Percentiles rank a stretch among this genome's conserved stretches.
Conservation (phyloP, 2,888 invertebrate species). For the Brachyptera putata region DNA sequence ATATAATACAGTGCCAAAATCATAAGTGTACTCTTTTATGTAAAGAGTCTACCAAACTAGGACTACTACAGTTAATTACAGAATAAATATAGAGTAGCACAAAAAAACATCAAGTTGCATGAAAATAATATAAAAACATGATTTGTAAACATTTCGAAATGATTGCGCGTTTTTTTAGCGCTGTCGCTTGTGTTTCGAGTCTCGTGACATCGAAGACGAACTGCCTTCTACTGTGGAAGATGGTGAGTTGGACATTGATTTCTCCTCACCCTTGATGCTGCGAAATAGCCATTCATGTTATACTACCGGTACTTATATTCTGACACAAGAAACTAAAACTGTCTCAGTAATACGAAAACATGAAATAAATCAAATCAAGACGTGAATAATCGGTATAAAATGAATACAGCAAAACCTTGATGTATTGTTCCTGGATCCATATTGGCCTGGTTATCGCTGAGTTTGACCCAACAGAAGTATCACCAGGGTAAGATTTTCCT, state of each 20-base stretch:
- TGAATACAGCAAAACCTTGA: too few species aligned
- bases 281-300: slow-evolving; percentile 7
- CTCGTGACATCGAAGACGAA: neutral
- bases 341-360: too few species aligned
- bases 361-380: too few species aligned
- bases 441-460: too few species aligned
- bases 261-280: slow-evolving; percentile 23
- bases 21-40: neutral
- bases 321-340: too few species aligned
- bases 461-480: too few species aligned
- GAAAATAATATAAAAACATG: neutral
- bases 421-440: too few species aligned
- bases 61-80: neutral
- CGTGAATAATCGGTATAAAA: too few species aligned
- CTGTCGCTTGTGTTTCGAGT: neutral
- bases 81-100: neutral
- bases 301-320: too few species aligned
- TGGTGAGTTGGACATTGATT: slow-evolving; percentile 23
- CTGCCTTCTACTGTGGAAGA: neutral
- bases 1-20: neutral
- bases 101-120: neutral
- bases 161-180: too few species aligned
- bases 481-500: too few species aligned
- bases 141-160: neutral
- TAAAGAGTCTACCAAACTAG: neutral